Evolutionary conservation across 30 jellyfish, hydroid and myxozoan genomes (phyloP).

Genomic region (Kudoa iwatai): DNA sequence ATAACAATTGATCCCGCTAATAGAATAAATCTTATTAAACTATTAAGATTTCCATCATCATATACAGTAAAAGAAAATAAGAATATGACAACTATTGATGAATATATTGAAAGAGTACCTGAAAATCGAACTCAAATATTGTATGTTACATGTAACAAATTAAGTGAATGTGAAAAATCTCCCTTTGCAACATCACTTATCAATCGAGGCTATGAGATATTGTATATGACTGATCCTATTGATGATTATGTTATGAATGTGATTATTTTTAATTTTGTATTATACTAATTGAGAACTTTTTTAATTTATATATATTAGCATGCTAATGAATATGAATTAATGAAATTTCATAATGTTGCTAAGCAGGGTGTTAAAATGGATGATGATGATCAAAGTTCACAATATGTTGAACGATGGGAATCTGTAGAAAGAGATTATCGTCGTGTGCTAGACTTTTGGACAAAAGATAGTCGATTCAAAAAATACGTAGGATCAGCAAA

Average conservation of each 20-base stretch:
- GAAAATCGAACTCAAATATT: constrained; percentile 61
- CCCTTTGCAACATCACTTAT: constrained; percentile 74
- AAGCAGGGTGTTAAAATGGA: constrained; percentile 60
- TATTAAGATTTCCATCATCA: constrained; percentile 61
- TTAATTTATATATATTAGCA: constrained; percentile 6
- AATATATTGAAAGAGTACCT: constrained; percentile 63
- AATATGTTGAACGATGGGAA: constrained; percentile 15
- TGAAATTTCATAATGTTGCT: constrained; percentile 93
- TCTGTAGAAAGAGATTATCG: constrained; percentile 66
- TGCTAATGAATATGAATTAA: constrained; percentile 75
- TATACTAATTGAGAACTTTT: neutral
- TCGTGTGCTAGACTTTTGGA: too few relatives aligned
- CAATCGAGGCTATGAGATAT: constrained; percentile 64
- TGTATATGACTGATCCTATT: constrained; percentile 62
- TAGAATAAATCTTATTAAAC: constrained; percentile 78
- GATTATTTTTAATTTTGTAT: neutral
- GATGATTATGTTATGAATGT: constrained; percentile 82
- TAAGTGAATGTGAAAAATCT: constrained; percentile 44
- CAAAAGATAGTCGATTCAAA: too few relatives aligned
- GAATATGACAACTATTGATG: constrained; percentile 47
- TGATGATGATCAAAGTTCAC: constrained; percentile 18
- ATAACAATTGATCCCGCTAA: constrained; percentile 78
- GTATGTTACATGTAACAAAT: constrained; percentile 62
- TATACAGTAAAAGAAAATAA: constrained; percentile 28
- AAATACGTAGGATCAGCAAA: too few relatives aligned